Conservation (phyloP, 2,888 invertebrate species). For the Loripinus fragilis region DNA sequence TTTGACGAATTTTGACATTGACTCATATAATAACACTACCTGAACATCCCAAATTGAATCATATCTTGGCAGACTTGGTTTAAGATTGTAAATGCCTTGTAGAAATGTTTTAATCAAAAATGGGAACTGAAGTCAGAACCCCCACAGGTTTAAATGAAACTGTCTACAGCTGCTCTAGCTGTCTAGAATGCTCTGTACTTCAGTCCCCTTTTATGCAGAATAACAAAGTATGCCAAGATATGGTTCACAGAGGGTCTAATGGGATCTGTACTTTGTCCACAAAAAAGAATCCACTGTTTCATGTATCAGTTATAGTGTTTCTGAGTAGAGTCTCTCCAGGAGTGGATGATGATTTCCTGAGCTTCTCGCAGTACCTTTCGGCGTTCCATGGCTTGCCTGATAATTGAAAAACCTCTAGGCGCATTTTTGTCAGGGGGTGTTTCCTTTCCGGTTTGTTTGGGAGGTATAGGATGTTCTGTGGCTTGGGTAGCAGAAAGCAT, state of each 20-base stretch:
- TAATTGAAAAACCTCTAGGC: constrained; percentile 44
- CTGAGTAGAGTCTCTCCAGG: constrained; percentile 47
- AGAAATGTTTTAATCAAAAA: constrained; percentile 8
- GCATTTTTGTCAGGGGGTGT: constrained; percentile 44
- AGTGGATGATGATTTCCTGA: constrained; percentile 37
- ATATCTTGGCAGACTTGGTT: constrained; percentile 12
- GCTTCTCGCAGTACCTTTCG: constrained; percentile 41
- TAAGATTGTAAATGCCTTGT: neutral
- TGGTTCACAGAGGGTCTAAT: constrained; percentile 14
- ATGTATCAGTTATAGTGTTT: constrained; percentile 49
- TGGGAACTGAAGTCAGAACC: neutral
- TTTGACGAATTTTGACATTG: no score
- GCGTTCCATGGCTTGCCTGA: constrained; percentile 43
- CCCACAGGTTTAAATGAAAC: neutral
- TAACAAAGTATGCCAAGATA: neutral
- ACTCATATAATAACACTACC: neutral
- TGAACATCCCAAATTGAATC: constrained; percentile 6
- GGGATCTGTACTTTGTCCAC: constrained; percentile 11
- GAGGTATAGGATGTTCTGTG: neutral
- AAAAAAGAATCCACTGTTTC: constrained; percentile 43
- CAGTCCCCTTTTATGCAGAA: neutral
- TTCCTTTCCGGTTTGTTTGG: constrained; percentile 24
- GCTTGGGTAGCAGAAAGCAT: constrained; percentile 15
- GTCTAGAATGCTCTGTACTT: constrained; percentile 22
- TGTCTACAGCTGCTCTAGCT: constrained; percentile 21